Evolutionary conservation across 1,140 invertebrate species (phyloP).

Genomic region (Caenorhabditis elegans): DNA sequence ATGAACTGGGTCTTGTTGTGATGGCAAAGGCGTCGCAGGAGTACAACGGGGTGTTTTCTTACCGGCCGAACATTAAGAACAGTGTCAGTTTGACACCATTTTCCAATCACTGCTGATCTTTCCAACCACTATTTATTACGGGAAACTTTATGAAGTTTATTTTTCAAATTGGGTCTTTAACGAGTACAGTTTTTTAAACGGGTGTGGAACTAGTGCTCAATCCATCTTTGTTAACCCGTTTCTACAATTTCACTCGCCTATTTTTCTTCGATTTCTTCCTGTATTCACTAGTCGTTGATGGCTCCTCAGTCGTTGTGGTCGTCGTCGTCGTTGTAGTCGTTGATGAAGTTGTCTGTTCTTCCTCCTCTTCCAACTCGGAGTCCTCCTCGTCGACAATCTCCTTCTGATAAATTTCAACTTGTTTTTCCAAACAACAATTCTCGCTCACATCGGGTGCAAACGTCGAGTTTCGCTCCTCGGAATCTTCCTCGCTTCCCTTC

Average conservation of each 20-base stretch:
- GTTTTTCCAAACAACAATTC: constrained; percentile 28
- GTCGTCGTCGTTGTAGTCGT: constrained; percentile 1
- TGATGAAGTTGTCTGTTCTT: neutral
- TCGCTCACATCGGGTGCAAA: constrained; percentile 14
- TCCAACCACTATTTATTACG: neutral
- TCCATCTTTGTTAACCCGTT: no score
- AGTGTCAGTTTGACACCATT: neutral
- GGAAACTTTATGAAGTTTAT: no score
- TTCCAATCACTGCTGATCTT: neutral
- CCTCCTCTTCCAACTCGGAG: constrained; percentile 26
- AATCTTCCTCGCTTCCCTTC: neutral
- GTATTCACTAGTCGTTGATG: neutral
- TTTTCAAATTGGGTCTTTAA: no score
- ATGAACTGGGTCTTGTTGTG: neutral
- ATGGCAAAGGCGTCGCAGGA: neutral
- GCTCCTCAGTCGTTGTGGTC: neutral
- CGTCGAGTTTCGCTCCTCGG: neutral
- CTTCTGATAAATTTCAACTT: constrained; percentile 31
- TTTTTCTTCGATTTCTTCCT: neutral
- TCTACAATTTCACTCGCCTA: neutral
- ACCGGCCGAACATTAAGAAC: neutral
- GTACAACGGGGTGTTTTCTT: neutral
- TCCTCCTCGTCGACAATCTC: constrained; percentile 35
- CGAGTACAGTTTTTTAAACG: no score
- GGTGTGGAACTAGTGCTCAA: no score